Evolutionary conservation across 1,140 invertebrate species (phyloP), one percentile per base, ranked within the genome.

Genomic region (Venustaconcha ellipsiformis): DNA sequence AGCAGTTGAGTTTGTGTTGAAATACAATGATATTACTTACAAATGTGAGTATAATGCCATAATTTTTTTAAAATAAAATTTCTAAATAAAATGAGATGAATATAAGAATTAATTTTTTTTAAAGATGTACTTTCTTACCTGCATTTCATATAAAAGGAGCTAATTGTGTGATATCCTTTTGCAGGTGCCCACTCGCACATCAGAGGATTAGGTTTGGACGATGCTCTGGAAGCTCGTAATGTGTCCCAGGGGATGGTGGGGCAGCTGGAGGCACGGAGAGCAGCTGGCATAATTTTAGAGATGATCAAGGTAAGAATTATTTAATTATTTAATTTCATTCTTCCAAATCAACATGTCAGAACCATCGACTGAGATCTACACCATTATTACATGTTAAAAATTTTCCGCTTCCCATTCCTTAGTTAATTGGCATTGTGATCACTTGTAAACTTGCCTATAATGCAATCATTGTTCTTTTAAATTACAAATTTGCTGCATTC

Each of bases 171-270:
- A 26, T 17, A 55, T 65, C 15, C 11, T 65, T 66, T 67, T 62
- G 23, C 26, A 90, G 91, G 98, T 18, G 97, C 98, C 55, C 98
- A 99, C 92, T 99, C 98, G 2, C 99, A 99, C 86, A 99, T 99
- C 73, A 93, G 97, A 83, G 99, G 99, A 13, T 91, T 99, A 15
- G 99, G 99, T 58, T 90, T 99, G 55, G 94, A 98, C 91, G 97
- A 99, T 91, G 94, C 94, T 30, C 91, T 99, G 73, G 96, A 99
- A 88, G 95, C 98, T 0, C 92, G 97, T 84, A 92, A 94, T 92
- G 92, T 94, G 17, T 97, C 96, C 0, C 97, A 99, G 92, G 99
- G 99, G 69, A 99, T 99, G 97, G 99, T 99, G 77, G 99, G 99
- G 0, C 99, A 99, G 89, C 91, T 94, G 67, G 93, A 93, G 78